These are phyloP conservation scores for Polia nebulosa DNA, from an alignment of 2,888 invertebrate genomes.

Conservation along the genomic window DNA sequence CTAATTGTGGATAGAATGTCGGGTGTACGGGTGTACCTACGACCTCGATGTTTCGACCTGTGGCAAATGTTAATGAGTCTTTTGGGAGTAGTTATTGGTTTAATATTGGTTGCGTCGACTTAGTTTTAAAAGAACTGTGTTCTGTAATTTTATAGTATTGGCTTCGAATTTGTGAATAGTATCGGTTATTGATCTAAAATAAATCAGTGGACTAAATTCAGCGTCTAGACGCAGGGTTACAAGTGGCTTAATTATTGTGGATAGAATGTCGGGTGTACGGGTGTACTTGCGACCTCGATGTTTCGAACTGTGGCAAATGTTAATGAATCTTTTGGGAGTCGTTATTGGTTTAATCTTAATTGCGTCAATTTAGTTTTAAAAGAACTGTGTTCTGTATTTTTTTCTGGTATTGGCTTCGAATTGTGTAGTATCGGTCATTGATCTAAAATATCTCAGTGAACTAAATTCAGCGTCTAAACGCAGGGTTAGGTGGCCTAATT, in stretches of 20 bases:
- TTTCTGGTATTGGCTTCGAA: neutral
- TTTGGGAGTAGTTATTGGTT: neutral
- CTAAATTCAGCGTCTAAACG: too few relatives aligned
- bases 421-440: too few relatives aligned
- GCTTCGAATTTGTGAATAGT: neutral
- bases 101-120: neutral
- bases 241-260: conserved; percentile 88
- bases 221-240: conserved; percentile 77
- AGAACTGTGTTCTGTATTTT: neutral
- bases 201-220: too few relatives aligned
- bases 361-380: neutral
- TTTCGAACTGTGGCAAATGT: neutral
- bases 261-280: conserved; percentile 79
- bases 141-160: too few relatives aligned
- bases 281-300: conserved; percentile 56
- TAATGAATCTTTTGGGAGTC: neutral
- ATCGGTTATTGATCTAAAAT: too few relatives aligned
- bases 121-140: too few relatives aligned
- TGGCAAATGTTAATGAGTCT: conserved; percentile 31
- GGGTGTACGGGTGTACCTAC: conserved; percentile 38
- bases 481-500: neutral
- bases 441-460: too few relatives aligned
- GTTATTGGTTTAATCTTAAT: too few relatives aligned
- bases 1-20: conserved; percentile 88
- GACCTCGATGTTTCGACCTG: conserved; percentile 52